Base-by-base conservation (phyloP, 2,113 vertebrate species). In the Mus spicilegus region DNA sequence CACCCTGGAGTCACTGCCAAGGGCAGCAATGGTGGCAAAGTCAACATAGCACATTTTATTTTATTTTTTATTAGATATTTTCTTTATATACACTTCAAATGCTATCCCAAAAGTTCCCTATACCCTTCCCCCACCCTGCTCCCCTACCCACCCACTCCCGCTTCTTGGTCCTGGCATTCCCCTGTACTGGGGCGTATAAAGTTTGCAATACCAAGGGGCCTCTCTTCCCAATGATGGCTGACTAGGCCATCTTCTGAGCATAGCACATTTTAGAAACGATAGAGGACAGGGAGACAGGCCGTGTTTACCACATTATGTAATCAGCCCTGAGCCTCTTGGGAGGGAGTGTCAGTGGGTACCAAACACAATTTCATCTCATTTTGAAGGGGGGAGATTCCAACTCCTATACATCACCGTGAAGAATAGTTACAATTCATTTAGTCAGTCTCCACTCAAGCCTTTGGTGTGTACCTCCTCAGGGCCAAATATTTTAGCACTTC, bases 251-350 rank as follows among this genome's bases (percentile, higher is more conserved):
- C 42, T 42, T 42, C 42, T 42, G 42, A 90, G 81, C 90, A 63
- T 46, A 80, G 90, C 7, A 49, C 90, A 88, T 89, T 95, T 93
- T 61, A 88, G 85, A 93, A 91, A 80, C 93, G 81, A 49, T 84
- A 97, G 87, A 96, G 90, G 87, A 88, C 54, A 30, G 65, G 84
- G 95, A 87, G 87, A 88, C 54, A 30, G 65, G 84, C 63, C 24
- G 56, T 65, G 24, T 17, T 87, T 92, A 73, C 42, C 14, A 2
- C 10, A 30, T 90, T 87, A 87, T 42, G 20, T 70, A 81, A 95
- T 96, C 70, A 96, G 92, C 39, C 78, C 90, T 81, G 20, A 51
- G 51, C 51, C 88, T 85, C 63, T 8, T 46, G 84, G 89, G 28
- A 56, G 69, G 56, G 78, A 72, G 51, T 8, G 73, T 3, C 89